Evolutionary conservation across 2,888 invertebrate genomes (phyloP).

Genomic region (Thecophora atra): DNA sequence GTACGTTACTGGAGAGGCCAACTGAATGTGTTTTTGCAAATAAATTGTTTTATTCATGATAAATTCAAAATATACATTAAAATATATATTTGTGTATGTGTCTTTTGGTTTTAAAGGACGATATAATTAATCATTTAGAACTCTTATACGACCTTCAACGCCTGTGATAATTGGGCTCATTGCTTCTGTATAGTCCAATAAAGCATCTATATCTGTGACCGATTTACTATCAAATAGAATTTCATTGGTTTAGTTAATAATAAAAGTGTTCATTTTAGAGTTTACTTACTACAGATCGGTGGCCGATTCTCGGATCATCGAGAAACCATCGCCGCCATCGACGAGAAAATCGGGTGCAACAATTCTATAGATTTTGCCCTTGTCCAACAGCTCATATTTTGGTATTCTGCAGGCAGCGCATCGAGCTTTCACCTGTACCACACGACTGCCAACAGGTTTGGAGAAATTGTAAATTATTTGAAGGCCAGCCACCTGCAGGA

Average conservation of each 20-base stretch:
- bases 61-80: background rate
- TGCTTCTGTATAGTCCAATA: constrained; percentile 41
- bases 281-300: constrained; percentile 56
- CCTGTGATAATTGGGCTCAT: constrained; percentile 43
- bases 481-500: constrained; percentile 71
- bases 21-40: background rate
- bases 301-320: constrained; percentile 62
- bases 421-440: constrained; percentile 66
- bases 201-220: constrained; percentile 45
- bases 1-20: too few relatives aligned
- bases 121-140: constrained; percentile 23
- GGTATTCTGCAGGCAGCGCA: constrained; percentile 67
- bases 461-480: constrained; percentile 69
- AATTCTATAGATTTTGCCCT: constrained; percentile 71
- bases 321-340: constrained; percentile 76
- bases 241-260: background rate
- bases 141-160: constrained; percentile 44
- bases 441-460: constrained; percentile 70
- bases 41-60: background rate
- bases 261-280: background rate
- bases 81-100: background rate
- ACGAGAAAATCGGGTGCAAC: constrained; percentile 72
- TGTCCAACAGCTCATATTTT: constrained; percentile 70
- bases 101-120: background rate
- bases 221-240: constrained; percentile 40